phyloP scores from a whole-genome alignment of 2,888 invertebrate genomes.

The Latrodectus hesperus region DNA sequence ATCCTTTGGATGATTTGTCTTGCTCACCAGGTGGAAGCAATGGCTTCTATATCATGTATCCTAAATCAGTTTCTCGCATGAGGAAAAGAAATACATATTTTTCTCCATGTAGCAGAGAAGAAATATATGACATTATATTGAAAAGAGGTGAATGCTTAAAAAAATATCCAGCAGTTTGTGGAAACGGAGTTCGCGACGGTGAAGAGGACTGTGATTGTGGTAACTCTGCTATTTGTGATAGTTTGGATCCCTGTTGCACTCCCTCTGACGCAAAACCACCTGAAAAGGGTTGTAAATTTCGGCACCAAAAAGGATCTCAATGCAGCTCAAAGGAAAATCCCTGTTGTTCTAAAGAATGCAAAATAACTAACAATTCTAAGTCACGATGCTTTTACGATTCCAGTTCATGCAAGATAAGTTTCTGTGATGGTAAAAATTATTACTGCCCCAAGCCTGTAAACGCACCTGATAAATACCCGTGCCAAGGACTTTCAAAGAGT shows the following conservation, averaged over 20 bases:
- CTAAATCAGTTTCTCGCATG: not conserved
- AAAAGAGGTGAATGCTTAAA: slow-evolving; percentile 40
- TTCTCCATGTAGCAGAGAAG: slow-evolving; percentile 59
- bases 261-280: slow-evolving; percentile 40
- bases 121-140: slow-evolving; percentile 19
- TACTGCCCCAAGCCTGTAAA: slow-evolving; percentile 14
- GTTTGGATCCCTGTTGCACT: slow-evolving; percentile 79
- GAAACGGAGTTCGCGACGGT: slow-evolving; percentile 61
- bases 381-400: slow-evolving; percentile 21
- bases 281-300: slow-evolving; percentile 53
- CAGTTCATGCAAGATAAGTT: slow-evolving; percentile 13
- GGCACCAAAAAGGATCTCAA: not conserved
- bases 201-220: slow-evolving; percentile 70
- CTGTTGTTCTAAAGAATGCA: slow-evolving; percentile 50
- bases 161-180: slow-evolving; percentile 17
- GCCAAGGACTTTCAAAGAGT: slow-evolving; percentile 32
- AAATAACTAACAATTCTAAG: not conserved
- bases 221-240: slow-evolving; percentile 73
- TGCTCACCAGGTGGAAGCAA: slow-evolving; percentile 42
- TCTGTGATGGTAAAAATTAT: slow-evolving; percentile 25
- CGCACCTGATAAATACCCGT: slow-evolving; percentile 29
- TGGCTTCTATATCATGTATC: slow-evolving; percentile 64
- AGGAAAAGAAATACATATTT: slow-evolving; percentile 47
- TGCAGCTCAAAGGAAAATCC: slow-evolving; percentile 60
- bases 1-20: slow-evolving; percentile 24